Evolutionary conservation across 2,888 invertebrate species (phyloP), one percentile per base, ranked within the genome.

Genomic region (Lasioglossum malachurum): DNA sequence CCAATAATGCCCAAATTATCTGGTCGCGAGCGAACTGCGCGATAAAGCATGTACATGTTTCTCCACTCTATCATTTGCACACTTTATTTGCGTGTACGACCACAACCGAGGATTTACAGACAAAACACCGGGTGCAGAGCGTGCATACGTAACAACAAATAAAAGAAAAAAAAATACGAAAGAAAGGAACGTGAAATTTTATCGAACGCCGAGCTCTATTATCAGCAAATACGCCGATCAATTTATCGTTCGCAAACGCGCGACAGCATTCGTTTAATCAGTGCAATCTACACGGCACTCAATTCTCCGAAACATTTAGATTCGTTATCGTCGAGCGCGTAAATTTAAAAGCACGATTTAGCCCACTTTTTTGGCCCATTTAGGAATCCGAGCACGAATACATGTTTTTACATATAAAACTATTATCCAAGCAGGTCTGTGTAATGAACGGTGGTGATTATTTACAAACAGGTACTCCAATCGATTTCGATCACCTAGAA

Each of bases 21-120:
- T 72, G 46, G 41, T 75, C 78, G 31, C 53, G n/a, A 75, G 49
- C 81, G 75, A 57, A 86, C 81, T 78, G 73, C 27, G 41, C 75
- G 82, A 85, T 86, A 86, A 86, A 86, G 86, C 86, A 80, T 57
- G 75, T 67, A 82, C 81, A 67, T 75, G 86, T 86, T 73, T 78
- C 73, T 64, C 75, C 78, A 57, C 60, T 78, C 78, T 85, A 85
- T 81, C 86, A 72, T 75, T 44, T 76, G 64, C 82, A 81, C 76
- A 60, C 41, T 44, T 80, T 84, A 84, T 84, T 78, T 80, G 38
- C 85, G 72, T 49, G 57, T 77, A 80, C 23, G 16, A 35, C 86
- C 81, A 78, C 78, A 80, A 78, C 82, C 86, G 75, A 35, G 41
- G 73, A 19, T 85, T 64, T 57, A 73, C 38, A n/a, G 46, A 73